A percentile compares a stretch with the other conserved stretches of the same genome.
These are phyloP conservation scores for Neolamprologus hecqui DNA, from an alignment of 2,113 vertebrate species.

Conservation along the genomic window DNA sequence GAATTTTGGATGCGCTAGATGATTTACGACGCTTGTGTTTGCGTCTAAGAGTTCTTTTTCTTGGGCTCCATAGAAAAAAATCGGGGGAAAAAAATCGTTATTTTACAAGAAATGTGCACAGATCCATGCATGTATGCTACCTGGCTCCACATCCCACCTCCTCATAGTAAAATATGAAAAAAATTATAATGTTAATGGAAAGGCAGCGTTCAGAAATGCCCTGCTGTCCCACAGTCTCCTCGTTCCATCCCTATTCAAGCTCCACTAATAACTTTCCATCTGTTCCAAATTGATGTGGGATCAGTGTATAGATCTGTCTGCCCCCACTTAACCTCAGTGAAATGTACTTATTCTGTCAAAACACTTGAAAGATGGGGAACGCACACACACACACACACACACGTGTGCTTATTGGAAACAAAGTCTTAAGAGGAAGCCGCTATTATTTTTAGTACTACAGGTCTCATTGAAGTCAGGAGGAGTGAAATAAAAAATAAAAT, in stretches of 20 bases:
- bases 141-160: neutral
- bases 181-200: neutral
- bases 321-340: slow-evolving; percentile 53
- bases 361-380: neutral
- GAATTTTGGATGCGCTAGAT: neutral
- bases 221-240: neutral
- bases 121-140: neutral
- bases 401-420: neutral
- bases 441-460: neutral
- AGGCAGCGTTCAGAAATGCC: slow-evolving; percentile 14
- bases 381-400: neutral
- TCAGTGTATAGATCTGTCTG: slow-evolving; percentile 42
- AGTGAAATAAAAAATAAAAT: neutral
- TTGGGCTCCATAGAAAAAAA: neutral
- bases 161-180: neutral
- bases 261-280: slow-evolving; percentile 56
- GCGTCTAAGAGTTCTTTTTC: neutral
- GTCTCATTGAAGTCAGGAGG: neutral
- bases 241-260: slow-evolving; percentile 17
- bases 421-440: neutral
- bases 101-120: neutral
- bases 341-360: slow-evolving; percentile 4
- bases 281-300: slow-evolving; percentile 41
- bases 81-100: rapidly evolving
- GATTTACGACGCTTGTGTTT: neutral